A percentile compares a stretch with the other conserved stretches of the same genome.
These are phyloP conservation scores for Morbakka virulenta DNA, from an alignment of 30 jellyfish, hydroid and myxozoan genomes.

Conservation along the genomic window DNA sequence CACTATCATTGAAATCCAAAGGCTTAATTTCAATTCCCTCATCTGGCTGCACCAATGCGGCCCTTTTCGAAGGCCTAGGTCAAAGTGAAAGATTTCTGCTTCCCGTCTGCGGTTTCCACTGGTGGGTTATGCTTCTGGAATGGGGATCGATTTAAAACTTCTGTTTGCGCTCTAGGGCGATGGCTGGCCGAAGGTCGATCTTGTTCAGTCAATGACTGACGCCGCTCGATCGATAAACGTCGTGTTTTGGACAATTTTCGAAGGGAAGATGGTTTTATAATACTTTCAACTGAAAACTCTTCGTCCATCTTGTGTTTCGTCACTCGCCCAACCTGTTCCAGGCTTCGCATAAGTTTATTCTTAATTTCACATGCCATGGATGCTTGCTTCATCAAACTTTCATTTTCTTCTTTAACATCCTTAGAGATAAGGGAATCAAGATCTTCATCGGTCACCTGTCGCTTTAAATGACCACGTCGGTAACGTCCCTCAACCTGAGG, in stretches of 20 bases:
- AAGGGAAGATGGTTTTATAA: conserved; percentile 51
- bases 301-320: conserved; percentile 15
- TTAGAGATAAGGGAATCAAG: not conserved
- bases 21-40: not conserved
- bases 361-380: conserved; percentile 38
- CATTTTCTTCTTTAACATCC: conserved; percentile 20
- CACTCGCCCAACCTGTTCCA: conserved; percentile 34
- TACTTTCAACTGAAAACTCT: conserved; percentile 60
- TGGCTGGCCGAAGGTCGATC: not conserved
- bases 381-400: conserved; percentile 44
- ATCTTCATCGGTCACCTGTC: conserved; percentile 6
- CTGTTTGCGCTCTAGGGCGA: not conserved
- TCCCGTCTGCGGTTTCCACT: too few species aligned
- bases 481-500: not conserved
- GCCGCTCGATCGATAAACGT: conserved; percentile 34
- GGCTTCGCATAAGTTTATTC: conserved; percentile 39
- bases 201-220: conserved; percentile 43
- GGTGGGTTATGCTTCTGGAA: too few species aligned
- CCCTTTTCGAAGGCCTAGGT: too few species aligned
- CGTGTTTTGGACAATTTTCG: conserved; percentile 48
- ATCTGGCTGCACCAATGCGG: conserved; percentile 23
- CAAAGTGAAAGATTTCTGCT: too few species aligned
- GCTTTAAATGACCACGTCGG: conserved; percentile 5
- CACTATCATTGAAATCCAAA: conserved; percentile 23
- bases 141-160: too few species aligned